Base-by-base conservation (phyloP, 2,888 invertebrate genomes). In the Taphrorychus bicolor region DNA sequence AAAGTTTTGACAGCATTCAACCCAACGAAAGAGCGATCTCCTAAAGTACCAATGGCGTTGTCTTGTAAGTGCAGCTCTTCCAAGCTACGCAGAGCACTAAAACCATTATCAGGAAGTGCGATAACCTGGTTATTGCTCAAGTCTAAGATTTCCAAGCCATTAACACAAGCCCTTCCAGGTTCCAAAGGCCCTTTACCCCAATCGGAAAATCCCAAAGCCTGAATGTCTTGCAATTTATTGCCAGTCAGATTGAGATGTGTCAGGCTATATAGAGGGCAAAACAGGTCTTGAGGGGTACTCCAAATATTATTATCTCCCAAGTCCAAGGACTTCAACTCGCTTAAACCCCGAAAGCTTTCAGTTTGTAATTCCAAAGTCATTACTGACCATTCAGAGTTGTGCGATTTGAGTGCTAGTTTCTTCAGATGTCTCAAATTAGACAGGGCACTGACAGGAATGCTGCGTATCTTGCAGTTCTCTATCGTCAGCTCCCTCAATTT, bases 331-430 rank as follows among this genome's bases (percentile, higher is more conserved):
- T 89, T 85, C 45, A 92, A 83, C 76, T 89, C 88, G 18, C 87
- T 86, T 59, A 92, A 84, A 7, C 91, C 88, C 70, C 89, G 84
- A 69, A 93, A 88, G 67, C 91, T 89, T 76, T 91, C 90, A 45
- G 88, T 84, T 76, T 90, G 88, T 70, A 92, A 85, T 75, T 92
- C 91, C 83, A 92, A 85, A 19, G 90, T 89, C 88, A 91, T 89
- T 17, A 90, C 88, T 11, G 91, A 90, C 91, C 92, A 92, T 77
- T 92, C 91, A 22, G 90, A 89, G 79, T 92, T 92, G 79, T 89
- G 90, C 16, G 92, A 92, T 53, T 90, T 86, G 72, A 94, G 82
- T 23, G 88, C 87, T 58, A 94, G 82, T 70, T 85, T 86, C 57
- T 88, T 84, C 21, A 94, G 82, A 75, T 89, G 88, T 74, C 87